These are phyloP conservation scores for Potamilus streckersoni DNA, from an alignment of 1,140 invertebrate species.

Conservation along the genomic window DNA sequence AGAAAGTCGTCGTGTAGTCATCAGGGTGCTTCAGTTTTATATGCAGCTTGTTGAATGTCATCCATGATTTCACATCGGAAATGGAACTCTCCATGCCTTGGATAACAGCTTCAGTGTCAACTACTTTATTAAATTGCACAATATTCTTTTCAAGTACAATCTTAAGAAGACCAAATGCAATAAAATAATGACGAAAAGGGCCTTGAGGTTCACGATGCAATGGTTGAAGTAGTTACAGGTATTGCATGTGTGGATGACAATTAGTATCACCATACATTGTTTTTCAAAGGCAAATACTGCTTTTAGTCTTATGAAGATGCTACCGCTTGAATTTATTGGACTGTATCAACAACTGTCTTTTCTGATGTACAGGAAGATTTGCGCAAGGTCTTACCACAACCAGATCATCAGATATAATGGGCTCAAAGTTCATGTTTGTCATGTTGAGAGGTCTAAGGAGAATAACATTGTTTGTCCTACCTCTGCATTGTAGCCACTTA, in stretches of 20 bases:
- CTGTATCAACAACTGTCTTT: constrained; percentile 25
- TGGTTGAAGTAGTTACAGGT: too few relatives aligned
- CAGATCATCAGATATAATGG: constrained; percentile 22
- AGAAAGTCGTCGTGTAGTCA: too few relatives aligned
- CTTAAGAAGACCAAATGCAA: constrained; percentile 48
- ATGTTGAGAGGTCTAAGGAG: constrained; percentile 30
- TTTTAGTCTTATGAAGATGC: constrained; percentile 36
- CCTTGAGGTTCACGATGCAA: constrained; percentile 5
- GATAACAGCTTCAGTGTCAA: too few relatives aligned
- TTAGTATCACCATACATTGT: constrained; percentile 62
- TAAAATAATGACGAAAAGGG: constrained; percentile 62
- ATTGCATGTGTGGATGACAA: too few relatives aligned
- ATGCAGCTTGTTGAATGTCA: too few relatives aligned
- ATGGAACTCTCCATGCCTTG: too few relatives aligned
- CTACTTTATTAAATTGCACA: constrained; percentile 2
- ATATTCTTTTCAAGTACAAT: constrained; percentile 22
- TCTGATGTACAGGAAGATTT: constrained; percentile 27
- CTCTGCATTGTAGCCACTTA: constrained; percentile 23
- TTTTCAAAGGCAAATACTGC: constrained; percentile 62
- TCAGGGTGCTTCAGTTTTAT: too few relatives aligned
- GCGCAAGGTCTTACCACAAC: constrained; percentile 13
- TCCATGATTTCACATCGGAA: too few relatives aligned
- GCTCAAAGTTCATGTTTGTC: constrained; percentile 16
- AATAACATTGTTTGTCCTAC: constrained; percentile 23
- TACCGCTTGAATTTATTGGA: constrained; percentile 18